phyloP scores from a whole-genome alignment of 2,888 invertebrate species.

The Dryocosmus kuriphilus region DNA sequence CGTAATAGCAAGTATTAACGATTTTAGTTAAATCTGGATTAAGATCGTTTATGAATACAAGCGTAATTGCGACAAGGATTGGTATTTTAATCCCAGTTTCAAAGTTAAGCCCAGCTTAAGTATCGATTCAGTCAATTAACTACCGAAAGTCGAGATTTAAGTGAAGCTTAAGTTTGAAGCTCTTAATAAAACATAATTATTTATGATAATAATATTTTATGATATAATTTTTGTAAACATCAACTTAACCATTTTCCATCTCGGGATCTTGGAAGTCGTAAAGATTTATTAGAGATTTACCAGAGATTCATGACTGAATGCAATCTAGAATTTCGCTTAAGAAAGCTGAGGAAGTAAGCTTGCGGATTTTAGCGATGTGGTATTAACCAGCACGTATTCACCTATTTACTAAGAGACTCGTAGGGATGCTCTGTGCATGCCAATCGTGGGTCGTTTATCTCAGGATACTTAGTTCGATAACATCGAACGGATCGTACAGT shows the following conservation, averaged over 20 bases:
- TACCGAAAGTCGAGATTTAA: slow-evolving; percentile 18
- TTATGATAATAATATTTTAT: slow-evolving; percentile 16
- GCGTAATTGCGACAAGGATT: slow-evolving; percentile 22
- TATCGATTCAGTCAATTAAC: slow-evolving; percentile 32
- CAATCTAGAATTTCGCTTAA: slow-evolving; percentile 12
- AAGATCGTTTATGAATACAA: slow-evolving; percentile 24
- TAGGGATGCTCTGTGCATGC: slow-evolving; percentile 27
- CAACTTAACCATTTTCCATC: background rate
- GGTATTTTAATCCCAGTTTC: slow-evolving; percentile 24
- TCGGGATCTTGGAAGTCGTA: too few relatives aligned
- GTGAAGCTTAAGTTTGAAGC: slow-evolving; percentile 20
- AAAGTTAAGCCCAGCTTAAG: slow-evolving; percentile 17
- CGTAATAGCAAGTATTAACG: slow-evolving; percentile 9
- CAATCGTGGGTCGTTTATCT: slow-evolving; percentile 35
- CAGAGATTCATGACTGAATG: background rate
- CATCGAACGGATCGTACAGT: slow-evolving; percentile 11
- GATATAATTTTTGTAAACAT: background rate
- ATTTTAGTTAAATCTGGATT: slow-evolving; percentile 23
- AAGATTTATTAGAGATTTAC: too few relatives aligned
- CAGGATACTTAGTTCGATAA: slow-evolving; percentile 18
- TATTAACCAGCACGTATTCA: slow-evolving; percentile 29
- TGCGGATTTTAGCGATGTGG: slow-evolving; percentile 21
- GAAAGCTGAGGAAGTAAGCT: slow-evolving; percentile 8
- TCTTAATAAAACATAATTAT: background rate
- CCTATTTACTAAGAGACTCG: slow-evolving; percentile 30